Evolutionary conservation across 1,140 invertebrate species (phyloP).

Genomic region (Pentalonia nigronervosa): DNA sequence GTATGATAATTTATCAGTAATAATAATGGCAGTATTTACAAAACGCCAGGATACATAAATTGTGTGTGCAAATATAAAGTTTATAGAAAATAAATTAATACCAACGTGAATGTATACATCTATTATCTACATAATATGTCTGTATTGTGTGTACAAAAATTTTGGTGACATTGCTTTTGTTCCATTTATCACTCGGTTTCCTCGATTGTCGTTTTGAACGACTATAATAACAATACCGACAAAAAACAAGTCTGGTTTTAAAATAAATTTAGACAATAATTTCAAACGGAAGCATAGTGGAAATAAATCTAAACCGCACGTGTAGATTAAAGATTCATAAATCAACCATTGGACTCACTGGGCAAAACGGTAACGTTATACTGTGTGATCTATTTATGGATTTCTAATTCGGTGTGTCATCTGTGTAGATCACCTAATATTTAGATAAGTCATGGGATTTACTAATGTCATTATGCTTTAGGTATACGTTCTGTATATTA

Average conservation of each 20-base stretch:
- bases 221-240: neutral
- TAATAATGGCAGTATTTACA: constrained; percentile 11
- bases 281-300: neutral
- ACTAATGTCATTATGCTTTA: too few species aligned
- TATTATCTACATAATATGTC: neutral
- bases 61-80: neutral
- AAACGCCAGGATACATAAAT: constrained; percentile 22
- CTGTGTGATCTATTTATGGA: neutral
- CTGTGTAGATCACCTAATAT: neutral
- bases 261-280: constrained; percentile 27
- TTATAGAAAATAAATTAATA: constrained; percentile 32
- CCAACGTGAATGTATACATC: neutral
- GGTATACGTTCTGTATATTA: too few species aligned
- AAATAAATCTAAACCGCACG: neutral
- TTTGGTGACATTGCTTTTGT: constrained; percentile 8
- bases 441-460: too few species aligned
- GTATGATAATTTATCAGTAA: neutral
- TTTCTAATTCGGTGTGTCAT: neutral
- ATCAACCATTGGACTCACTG: neutral
- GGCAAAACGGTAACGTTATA: neutral
- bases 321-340: neutral
- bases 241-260: neutral
- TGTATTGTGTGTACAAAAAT: neutral
- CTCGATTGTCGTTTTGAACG: neutral
- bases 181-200: neutral